phyloP scores from a whole-genome alignment of 2,113 vertebrate genomes.

The Collichthys lucidus region DNA sequence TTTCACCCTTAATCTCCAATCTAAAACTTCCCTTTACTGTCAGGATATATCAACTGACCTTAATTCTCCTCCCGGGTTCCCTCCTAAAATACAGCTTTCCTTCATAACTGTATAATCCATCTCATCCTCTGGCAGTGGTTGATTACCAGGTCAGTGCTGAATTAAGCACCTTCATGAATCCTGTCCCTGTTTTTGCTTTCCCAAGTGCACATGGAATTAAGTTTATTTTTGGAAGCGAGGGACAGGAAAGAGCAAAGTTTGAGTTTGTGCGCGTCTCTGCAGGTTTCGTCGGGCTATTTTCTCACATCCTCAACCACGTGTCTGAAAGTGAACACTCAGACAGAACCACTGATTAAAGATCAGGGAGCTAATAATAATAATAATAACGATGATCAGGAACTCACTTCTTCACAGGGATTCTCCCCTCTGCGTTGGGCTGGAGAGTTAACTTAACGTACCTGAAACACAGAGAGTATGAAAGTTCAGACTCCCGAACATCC shows the following conservation, averaged over 20 bases:
- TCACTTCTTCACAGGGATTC: constrained; percentile 98
- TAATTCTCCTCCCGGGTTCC: constrained; percentile 39
- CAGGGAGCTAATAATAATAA: background rate
- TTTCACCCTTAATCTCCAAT: background rate
- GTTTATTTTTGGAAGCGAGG: constrained; percentile 76
- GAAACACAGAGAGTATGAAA: constrained; percentile 44
- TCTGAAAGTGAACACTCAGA: background rate
- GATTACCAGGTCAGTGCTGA: constrained; percentile 81
- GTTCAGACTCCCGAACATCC: background rate
- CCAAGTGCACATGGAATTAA: constrained; percentile 77
- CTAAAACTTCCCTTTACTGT: background rate
- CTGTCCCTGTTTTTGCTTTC: constrained; percentile 80
- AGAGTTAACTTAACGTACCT: constrained; percentile 95
- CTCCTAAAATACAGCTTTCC: constrained; percentile 50
- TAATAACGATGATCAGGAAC: constrained; percentile 58
- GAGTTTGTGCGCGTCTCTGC: constrained; percentile 63
- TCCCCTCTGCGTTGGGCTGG: constrained; percentile 92
- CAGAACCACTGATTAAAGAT: constrained; percentile 12
- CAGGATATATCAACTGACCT: constrained; percentile 31
- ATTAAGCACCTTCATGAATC: constrained; percentile 76
- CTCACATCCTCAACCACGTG: constrained; percentile 34
- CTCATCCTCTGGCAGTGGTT: constrained; percentile 56
- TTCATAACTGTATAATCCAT: constrained; percentile 53
- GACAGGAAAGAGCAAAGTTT: constrained; percentile 73
- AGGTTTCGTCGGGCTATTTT: constrained; percentile 65